A percentile compares a stretch with the other conserved stretches of the same genome.
phyloP scores from a whole-genome alignment of 2,113 vertebrate species.

The Merops nubicus region DNA sequence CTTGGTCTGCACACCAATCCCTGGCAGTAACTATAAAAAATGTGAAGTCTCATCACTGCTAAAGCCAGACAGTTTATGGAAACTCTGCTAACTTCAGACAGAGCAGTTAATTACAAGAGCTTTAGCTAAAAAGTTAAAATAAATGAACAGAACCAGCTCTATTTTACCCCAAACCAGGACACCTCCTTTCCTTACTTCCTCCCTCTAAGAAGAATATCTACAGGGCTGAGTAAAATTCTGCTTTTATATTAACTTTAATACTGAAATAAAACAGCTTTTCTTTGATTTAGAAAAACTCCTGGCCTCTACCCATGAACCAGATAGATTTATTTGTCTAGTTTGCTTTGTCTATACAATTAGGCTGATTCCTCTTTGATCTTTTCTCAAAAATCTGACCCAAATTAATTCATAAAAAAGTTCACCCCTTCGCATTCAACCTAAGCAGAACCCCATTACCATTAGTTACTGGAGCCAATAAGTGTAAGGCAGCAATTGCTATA shows the following conservation, averaged over 20 bases:
- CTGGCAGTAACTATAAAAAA: no score
- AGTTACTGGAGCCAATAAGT: background rate
- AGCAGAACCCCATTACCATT: background rate
- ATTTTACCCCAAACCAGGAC: no score
- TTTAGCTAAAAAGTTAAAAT: no score
- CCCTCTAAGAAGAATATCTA: background rate
- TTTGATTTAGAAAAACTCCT: background rate
- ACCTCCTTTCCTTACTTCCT: no score
- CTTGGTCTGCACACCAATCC: no score
- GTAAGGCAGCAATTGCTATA: background rate
- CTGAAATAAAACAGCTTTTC: background rate
- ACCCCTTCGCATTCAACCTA: background rate
- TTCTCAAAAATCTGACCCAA: background rate
- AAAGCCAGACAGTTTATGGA: no score
- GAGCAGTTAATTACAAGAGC: no score
- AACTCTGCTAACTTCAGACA: no score
- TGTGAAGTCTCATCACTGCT: no score
- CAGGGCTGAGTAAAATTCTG: background rate
- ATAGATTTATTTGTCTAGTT: background rate
- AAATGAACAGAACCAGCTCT: no score
- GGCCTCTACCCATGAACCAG: background rate
- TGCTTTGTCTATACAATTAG: background rate
- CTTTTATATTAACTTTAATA: background rate
- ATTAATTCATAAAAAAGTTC: background rate
- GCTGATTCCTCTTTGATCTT: background rate